Evolutionary conservation across 2,113 vertebrate species (phyloP).

Genomic region (Corythoichthys intestinalis): DNA sequence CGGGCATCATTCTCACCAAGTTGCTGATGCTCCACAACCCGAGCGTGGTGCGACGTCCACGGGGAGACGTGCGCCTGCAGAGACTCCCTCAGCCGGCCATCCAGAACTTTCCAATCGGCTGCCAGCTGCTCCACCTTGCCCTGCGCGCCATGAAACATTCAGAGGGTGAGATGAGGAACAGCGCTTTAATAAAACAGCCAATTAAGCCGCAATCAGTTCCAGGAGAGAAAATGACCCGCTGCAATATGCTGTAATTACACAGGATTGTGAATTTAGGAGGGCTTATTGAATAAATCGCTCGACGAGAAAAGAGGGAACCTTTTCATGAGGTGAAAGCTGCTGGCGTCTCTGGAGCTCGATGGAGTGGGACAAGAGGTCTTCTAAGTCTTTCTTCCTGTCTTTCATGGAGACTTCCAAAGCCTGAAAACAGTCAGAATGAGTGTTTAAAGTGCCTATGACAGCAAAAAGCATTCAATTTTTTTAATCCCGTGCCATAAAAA

Average conservation of each 20-base stretch:
- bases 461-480: too few relatives aligned
- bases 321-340: constrained; percentile 72
- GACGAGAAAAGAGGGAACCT: constrained; percentile 51
- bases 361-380: constrained; percentile 69
- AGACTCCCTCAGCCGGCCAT: constrained; percentile 65
- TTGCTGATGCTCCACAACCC: constrained; percentile 66
- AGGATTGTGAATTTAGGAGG: constrained; percentile 16
- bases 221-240: constrained; percentile 3
- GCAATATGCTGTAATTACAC: constrained; percentile 17
- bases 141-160: constrained; percentile 35
- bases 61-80: constrained; percentile 50
- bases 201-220: constrained; percentile 21
- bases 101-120: constrained; percentile 73
- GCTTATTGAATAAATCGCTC: constrained; percentile 18
- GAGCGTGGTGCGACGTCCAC: constrained; percentile 59
- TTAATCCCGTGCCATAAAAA: too few relatives aligned
- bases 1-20: constrained; percentile 58
- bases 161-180: constrained; percentile 3
- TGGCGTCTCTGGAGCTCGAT: constrained; percentile 73
- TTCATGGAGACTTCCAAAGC: constrained; percentile 68
- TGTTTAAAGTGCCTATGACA: too few relatives aligned
- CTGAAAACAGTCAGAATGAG: constrained; percentile 32
- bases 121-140: constrained; percentile 72
- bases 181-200: constrained; percentile 17
- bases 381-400: constrained; percentile 71